Evolutionary conservation across 2,888 invertebrate genomes (phyloP), one percentile per base, ranked within the genome.

Genomic region (Ennomos erosarius): DNA sequence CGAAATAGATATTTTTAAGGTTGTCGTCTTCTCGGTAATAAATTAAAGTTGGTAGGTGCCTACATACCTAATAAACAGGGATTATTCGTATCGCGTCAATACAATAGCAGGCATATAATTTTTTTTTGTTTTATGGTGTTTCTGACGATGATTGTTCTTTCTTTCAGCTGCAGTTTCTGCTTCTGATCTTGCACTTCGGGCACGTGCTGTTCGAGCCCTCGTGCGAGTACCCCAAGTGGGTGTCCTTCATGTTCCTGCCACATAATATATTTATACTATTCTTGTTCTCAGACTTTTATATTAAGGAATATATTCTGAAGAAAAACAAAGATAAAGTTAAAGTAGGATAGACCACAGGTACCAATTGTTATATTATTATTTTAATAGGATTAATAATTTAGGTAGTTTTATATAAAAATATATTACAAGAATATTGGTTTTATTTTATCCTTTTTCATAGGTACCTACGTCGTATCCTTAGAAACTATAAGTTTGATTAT

Each of bases 251-350:
- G 48, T 92, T 95, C 69, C 80, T 95, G 37, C 94, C 95, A 0
- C 96, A 96, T 79, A 95, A 95, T 77, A 76, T 94, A 50, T 94
- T 95, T 71, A 95, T 96, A 88, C 82, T 95, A 8, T 79, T 94
- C 60, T 82, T 96, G 36, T 96, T 96, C 79, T 82, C 88, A 8
- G 95, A 96, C 69, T 96, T 96, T 77, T 96, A 96, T 67, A 92
- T 93, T 66, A 94, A 94, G 71, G 83, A 94, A n/a, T 96, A 96
- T 75, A 79, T 95, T 56, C 73, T 83, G 54, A 93, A 92, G 69
- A 92, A 88, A 72, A 83, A 82, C 67, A 79, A 81, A 77, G 75
- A 38, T 67, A 70, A 54, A 56, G 52, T 47, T 57, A 65, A 26
- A 67, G 65, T 64, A 57, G 55, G 66, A 68, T 59, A 26, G 26